Conservation (phyloP, 2,888 invertebrate genomes). For the Acheta domesticus region DNA sequence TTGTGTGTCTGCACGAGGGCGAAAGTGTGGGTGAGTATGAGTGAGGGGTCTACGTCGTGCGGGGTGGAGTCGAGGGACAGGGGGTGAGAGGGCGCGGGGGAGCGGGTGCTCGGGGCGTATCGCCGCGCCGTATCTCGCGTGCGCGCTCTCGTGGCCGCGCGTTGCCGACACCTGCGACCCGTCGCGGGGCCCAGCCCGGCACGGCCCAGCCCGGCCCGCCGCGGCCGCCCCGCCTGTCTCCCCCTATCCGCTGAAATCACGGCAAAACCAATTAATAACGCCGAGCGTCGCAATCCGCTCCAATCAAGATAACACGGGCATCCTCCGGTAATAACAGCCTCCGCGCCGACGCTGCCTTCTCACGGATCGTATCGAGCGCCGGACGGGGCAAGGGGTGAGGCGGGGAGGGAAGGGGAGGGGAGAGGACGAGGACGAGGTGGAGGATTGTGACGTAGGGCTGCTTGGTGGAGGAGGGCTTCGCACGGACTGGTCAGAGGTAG, state of each 20-base stretch:
- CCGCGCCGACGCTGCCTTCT: not conserved
- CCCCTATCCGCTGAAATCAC: constrained; percentile 1
- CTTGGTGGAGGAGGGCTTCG: no score
- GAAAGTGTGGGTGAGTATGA: no score
- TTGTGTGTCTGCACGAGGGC: no score
- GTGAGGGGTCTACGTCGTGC: no score
- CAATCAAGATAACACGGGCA: constrained; percentile 11
- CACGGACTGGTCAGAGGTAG: no score
- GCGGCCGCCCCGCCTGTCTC: not conserved
- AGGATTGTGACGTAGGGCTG: not conserved
- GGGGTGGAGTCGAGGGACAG: no score
- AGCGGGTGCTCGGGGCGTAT: not conserved
- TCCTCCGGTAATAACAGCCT: constrained; percentile 11
- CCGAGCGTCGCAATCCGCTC: constrained; percentile 3
- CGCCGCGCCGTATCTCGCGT: not conserved
- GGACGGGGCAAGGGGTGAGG: not conserved
- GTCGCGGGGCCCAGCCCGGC: not conserved
- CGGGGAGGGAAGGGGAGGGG: not conserved
- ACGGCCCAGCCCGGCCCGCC: not conserved
- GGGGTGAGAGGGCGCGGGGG: no score
- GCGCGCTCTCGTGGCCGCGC: not conserved
- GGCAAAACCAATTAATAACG: constrained; percentile 18
- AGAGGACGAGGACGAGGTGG: not conserved
- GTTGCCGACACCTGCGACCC: not conserved
- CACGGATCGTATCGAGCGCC: constrained; percentile 1